Conservation (phyloP, 2,113 vertebrate genomes). For the Apeltes quadracus region DNA sequence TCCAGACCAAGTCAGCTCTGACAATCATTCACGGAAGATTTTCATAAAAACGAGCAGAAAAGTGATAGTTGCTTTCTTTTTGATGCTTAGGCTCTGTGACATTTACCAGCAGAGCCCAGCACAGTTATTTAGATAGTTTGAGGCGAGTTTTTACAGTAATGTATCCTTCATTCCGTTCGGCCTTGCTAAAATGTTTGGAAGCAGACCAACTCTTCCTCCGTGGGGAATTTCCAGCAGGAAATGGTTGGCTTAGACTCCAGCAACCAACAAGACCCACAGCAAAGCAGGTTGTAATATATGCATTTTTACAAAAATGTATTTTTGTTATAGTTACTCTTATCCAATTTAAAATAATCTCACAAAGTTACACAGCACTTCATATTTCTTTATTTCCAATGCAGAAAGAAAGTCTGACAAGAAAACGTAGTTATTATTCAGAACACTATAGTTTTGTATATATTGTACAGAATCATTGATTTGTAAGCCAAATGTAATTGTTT, state of each 20-base stretch:
- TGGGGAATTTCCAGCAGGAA: slow-evolving; percentile 36
- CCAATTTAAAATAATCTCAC: background rate
- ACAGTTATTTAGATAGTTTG: slow-evolving; percentile 30
- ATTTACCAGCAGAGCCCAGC: slow-evolving; percentile 10
- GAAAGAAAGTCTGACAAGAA: background rate
- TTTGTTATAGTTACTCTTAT: background rate
- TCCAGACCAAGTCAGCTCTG: slow-evolving; percentile 38
- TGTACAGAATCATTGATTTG: background rate
- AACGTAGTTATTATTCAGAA: background rate
- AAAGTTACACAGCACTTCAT: background rate
- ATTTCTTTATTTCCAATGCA: background rate
- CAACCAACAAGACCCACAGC: slow-evolving; percentile 7
- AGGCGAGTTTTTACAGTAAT: slow-evolving; percentile 37
- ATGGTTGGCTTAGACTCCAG: slow-evolving; percentile 2
- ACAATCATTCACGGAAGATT: background rate
- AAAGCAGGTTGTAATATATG: background rate
- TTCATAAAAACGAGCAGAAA: slow-evolving; percentile 1
- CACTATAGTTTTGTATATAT: background rate
- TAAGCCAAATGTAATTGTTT: background rate
- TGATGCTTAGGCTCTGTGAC: slow-evolving; percentile 18
- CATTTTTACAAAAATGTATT: background rate
- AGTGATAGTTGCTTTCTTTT: slow-evolving; percentile 1
- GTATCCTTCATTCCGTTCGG: slow-evolving; percentile 51
- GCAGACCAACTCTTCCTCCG: slow-evolving; percentile 34
- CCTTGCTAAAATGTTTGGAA: slow-evolving; percentile 47